Evolutionary conservation across 2,888 invertebrate genomes (phyloP).

Genomic region (Alloscopus bannaensis): DNA sequence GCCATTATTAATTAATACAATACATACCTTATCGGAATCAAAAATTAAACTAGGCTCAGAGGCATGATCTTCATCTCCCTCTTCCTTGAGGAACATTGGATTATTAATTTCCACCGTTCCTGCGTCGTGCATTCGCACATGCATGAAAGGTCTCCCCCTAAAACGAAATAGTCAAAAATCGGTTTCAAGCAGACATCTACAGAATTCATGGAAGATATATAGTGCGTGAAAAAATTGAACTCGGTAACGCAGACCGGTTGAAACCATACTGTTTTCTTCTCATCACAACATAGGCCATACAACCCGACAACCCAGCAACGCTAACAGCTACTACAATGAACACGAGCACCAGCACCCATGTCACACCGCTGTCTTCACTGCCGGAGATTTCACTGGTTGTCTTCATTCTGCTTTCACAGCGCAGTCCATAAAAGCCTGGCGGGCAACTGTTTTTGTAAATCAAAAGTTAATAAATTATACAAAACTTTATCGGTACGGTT

Average conservation of each 20-base stretch:
- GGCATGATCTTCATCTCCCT: slow-evolving; percentile 77
- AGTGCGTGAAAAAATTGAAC: slow-evolving; percentile 32
- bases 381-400: slow-evolving; percentile 38
- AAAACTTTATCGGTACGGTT: too few relatives aligned
- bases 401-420: slow-evolving; percentile 63
- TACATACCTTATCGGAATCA: slow-evolving; percentile 80
- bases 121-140: slow-evolving; percentile 88
- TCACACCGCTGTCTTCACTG: slow-evolving; percentile 66
- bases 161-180: slow-evolving; percentile 65
- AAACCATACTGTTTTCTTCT: slow-evolving; percentile 73
- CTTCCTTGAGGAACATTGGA: slow-evolving; percentile 88
- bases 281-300: slow-evolving; percentile 72
- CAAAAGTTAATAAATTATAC: neutral
- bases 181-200: slow-evolving; percentile 8
- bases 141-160: slow-evolving; percentile 83
- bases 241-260: slow-evolving; percentile 60
- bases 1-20: too few relatives aligned
- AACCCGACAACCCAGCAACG: slow-evolving; percentile 72
- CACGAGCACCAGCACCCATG: slow-evolving; percentile 72
- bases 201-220: slow-evolving; percentile 4
- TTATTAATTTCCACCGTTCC: slow-evolving; percentile 86
- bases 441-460: slow-evolving; percentile 74
- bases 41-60: slow-evolving; percentile 77
- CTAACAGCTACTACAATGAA: slow-evolving; percentile 72
- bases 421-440: slow-evolving; percentile 74